Percentiles rank a stretch among this genome's conserved stretches.
Conservation (phyloP, 2,113 vertebrate genomes). For the Fulmarus glacialis region DNA sequence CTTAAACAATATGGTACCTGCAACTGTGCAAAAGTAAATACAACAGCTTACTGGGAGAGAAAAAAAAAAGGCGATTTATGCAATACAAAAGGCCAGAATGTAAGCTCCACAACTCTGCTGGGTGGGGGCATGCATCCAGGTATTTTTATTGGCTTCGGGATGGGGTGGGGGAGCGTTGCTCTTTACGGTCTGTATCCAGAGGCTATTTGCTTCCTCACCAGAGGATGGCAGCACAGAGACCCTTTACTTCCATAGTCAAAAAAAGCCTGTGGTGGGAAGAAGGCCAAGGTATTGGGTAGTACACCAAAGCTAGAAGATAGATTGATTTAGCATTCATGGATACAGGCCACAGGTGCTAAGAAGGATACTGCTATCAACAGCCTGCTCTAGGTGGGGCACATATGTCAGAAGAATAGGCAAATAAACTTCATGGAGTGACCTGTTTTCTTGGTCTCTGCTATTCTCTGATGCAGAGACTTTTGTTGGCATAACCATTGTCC, state of each 20-base stretch:
- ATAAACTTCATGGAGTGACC: not conserved
- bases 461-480: not conserved
- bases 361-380: not conserved
- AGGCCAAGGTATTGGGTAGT: not conserved
- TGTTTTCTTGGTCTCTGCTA: not conserved
- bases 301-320: not conserved
- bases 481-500: not conserved
- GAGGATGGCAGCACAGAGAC: not conserved
- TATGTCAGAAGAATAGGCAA: not conserved
- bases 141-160: not conserved
- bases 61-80: not conserved
- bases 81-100: not conserved
- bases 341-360: not conserved
- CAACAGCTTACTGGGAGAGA: not conserved
- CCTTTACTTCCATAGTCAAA: not conserved
- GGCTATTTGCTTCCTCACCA: not conserved
- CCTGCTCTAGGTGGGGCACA: not conserved
- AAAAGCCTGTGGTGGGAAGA: not conserved
- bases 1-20: not conserved
- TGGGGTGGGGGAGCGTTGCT: not conserved
- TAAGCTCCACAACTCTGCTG: not conserved
- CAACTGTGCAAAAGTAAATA: not conserved
- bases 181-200: not conserved
- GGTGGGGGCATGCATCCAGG: not conserved
- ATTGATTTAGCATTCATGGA: not conserved